These are phyloP conservation scores for Gambusia holbrooki DNA, from an alignment of 2,113 vertebrate species.

Conservation along the genomic window DNA sequence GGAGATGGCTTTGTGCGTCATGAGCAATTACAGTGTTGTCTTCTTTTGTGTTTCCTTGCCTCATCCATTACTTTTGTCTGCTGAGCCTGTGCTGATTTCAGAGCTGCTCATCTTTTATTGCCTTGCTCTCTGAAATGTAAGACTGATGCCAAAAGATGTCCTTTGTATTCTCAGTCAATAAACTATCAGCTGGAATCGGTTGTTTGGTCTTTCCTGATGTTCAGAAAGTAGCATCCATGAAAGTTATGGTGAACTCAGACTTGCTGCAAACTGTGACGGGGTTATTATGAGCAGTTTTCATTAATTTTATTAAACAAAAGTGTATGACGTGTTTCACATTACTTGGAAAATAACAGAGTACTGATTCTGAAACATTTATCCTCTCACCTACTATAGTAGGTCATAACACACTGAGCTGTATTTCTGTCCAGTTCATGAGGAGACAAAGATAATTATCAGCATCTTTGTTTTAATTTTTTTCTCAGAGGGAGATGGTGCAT, in stretches of 20 bases:
- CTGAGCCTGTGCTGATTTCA: background rate
- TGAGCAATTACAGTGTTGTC: slow-evolving; percentile 32
- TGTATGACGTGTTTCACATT: background rate
- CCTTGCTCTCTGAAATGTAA: slow-evolving; percentile 17
- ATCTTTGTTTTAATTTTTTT: background rate
- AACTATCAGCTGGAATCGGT: slow-evolving; percentile 17
- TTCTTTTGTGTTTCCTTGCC: slow-evolving; percentile 30
- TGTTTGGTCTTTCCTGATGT: background rate
- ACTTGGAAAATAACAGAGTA: background rate
- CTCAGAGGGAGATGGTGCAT: slow-evolving; percentile 95
- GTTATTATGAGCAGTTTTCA: too few relatives aligned
- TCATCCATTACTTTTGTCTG: slow-evolving; percentile 22
- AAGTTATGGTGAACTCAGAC: background rate
- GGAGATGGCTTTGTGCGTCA: slow-evolving; percentile 36
- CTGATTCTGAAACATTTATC: background rate
- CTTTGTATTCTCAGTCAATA: slow-evolving; percentile 30
- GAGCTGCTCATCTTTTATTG: background rate
- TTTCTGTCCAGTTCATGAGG: background rate
- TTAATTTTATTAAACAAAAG: too few relatives aligned
- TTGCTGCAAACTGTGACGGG: background rate
- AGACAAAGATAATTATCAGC: background rate
- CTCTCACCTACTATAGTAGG: background rate
- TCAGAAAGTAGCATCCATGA: background rate
- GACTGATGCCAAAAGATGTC: slow-evolving; percentile 38
- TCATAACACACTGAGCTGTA: background rate